Percentiles rank a stretch among this genome's conserved stretches.
Conservation (phyloP, 2,797 vertebrate genomes). For the Anas bernieri region DNA sequence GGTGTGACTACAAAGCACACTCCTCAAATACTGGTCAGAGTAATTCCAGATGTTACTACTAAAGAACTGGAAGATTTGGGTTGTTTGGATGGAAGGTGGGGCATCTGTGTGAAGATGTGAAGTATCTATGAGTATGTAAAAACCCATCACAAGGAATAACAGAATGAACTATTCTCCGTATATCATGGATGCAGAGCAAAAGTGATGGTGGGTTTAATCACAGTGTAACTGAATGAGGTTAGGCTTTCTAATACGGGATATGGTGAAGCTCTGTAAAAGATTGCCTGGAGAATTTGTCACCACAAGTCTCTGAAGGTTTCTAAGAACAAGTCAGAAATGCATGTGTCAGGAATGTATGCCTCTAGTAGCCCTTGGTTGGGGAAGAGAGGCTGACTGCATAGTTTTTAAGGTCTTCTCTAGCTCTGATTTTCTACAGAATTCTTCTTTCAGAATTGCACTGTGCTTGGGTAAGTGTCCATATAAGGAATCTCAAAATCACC, state of each 20-base stretch:
- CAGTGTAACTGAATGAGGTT: neutral
- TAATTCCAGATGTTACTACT: neutral
- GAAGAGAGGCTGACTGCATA: neutral
- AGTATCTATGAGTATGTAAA: neutral
- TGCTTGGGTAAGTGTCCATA: neutral
- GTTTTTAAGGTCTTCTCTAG: neutral
- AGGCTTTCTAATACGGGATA: neutral
- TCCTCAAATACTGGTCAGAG: neutral
- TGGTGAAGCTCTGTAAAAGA: neutral
- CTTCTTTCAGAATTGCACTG: neutral
- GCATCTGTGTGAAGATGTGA: neutral
- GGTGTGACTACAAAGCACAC: neutral
- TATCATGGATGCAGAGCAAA: neutral
- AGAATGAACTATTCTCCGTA: accelerated
- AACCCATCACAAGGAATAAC: neutral
- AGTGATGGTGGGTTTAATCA: neutral
- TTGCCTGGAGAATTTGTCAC: neutral
- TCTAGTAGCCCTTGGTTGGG: neutral
- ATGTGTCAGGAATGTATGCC: neutral
- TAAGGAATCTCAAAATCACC: neutral
- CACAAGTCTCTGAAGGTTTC: neutral
- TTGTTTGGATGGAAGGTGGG: neutral
- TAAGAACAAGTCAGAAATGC: neutral
- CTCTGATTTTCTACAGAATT: neutral
- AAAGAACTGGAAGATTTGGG: neutral